Base-by-base conservation (phyloP, 2,888 invertebrate species). In the Pinctada fucata region DNA sequence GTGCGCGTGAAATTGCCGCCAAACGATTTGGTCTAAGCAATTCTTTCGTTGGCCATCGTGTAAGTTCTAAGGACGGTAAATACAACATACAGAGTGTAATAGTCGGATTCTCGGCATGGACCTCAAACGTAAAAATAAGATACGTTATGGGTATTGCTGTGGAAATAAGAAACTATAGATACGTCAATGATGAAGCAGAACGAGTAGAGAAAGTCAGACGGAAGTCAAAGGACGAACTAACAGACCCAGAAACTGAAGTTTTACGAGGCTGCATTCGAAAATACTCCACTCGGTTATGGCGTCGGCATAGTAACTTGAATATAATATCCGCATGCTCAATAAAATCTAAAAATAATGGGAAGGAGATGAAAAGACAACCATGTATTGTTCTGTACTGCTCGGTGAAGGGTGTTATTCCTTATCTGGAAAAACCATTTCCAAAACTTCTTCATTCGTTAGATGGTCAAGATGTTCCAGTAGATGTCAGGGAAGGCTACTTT, bases 401-500 rank as follows among this genome's bases (percentile, higher is more conserved):
- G 2, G 48, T 50, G 5, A 70, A 70, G n/a, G 70, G 70, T 3
- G 48, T 49, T n/a, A 49, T 70, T 70, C 70, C 70, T 5, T 13
- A 49, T 2, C 10, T 13, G 1, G 49, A 70, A 49, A 49, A 49
- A 2, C 13, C 48, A 47, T 70, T 70, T 70, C 70, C 70, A n/a
- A 6, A 4, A n/a, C 2, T 5, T 3, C 10, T 70, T 49, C 58
- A 13, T 6, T 2, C 49, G 5, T 13, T n/a, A 10, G 50, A n/a
- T 48, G 50, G 50, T 1, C 6, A 10, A 2, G n/a, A 2, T n/a
- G 70, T 49, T 3, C 10, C 10, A 3, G 50, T 49, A 2, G 70
- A 70, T 49, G n/a, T 70, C 50, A 8, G 70, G n/a, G 70, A 70
- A n/a, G 70, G 70, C n/a, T 50, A 70, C 16, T 70, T 70, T 70